Percentiles rank a stretch among this genome's conserved stretches.
Conservation (phyloP, 2,113 vertebrate species). For the Gasterosteus nipponicus region DNA sequence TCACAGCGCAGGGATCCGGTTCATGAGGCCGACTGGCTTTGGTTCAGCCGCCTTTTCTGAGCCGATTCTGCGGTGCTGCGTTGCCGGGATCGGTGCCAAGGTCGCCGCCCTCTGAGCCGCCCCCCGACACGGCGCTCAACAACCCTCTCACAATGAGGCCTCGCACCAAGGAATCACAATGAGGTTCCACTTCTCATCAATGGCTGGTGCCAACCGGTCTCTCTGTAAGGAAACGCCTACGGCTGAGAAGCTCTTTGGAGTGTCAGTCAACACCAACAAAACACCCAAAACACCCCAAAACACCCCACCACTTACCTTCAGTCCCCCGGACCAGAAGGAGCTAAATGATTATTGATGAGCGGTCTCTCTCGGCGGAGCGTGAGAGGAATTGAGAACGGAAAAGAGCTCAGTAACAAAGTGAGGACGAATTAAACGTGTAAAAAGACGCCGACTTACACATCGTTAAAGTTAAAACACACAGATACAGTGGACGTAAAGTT, state of each 20-base stretch:
- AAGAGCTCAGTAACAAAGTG: too few relatives aligned
- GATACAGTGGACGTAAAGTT: too few relatives aligned
- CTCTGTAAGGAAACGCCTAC: slow-evolving; percentile 10
- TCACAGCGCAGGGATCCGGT: slow-evolving; percentile 54
- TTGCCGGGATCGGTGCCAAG: slow-evolving; percentile 36
- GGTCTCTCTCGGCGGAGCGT: neutral
- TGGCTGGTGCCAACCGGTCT: slow-evolving; percentile 51
- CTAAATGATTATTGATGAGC: slow-evolving; percentile 7
- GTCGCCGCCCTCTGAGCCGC: slow-evolving; percentile 39
- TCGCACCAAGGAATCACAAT: slow-evolving; percentile 38
- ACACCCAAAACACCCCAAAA: slow-evolving; percentile 3
- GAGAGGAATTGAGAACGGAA: neutral
- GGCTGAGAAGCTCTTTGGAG: slow-evolving; percentile 35
- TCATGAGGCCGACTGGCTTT: neutral
- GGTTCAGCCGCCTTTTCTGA: slow-evolving; percentile 15
- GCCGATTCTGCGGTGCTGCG: slow-evolving; percentile 25
- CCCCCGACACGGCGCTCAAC: slow-evolving; percentile 26
- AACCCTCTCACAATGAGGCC: slow-evolving; percentile 30
- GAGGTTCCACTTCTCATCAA: slow-evolving; percentile 33
- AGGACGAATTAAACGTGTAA: too few relatives aligned
- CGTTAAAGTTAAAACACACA: slow-evolving; percentile 7
- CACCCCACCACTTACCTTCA: slow-evolving; percentile 21
- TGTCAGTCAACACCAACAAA: slow-evolving; percentile 44
- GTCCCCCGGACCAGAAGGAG: neutral
- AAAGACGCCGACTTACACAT: neutral